These are phyloP conservation scores for Dicycla oo DNA, from an alignment of 2,888 invertebrate genomes.

Conservation along the genomic window DNA sequence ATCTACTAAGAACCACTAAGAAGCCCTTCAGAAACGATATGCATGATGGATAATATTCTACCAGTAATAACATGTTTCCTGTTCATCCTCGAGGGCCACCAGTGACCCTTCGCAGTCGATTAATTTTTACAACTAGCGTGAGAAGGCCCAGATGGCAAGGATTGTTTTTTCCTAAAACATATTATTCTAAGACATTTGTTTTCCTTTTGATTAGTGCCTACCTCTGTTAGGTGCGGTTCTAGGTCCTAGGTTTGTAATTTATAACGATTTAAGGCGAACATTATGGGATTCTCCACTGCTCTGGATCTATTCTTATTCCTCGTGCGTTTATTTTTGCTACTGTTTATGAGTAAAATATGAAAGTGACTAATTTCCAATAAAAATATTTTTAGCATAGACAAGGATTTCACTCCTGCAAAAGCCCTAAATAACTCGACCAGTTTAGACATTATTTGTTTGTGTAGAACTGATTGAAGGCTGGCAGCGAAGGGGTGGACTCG, in stretches of 20 bases:
- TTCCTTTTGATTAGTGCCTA: slow-evolving; percentile 30
- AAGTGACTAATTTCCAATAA: neutral
- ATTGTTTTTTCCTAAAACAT: slow-evolving; percentile 29
- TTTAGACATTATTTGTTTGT: neutral
- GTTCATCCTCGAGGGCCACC: slow-evolving; percentile 44
- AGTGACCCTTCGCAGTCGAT: slow-evolving; percentile 61
- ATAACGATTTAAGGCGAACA: neutral
- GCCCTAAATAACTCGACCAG: neutral
- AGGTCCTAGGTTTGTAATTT: slow-evolving; percentile 7
- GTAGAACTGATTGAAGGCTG: no score
- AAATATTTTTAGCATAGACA: neutral
- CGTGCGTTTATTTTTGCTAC: neutral
- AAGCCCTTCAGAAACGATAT: neutral
- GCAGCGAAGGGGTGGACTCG: no score
- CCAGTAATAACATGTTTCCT: slow-evolving; percentile 29
- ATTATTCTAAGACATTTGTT: slow-evolving; percentile 33
- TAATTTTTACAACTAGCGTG: slow-evolving; percentile 64
- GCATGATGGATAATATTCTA: slow-evolving; percentile 3
- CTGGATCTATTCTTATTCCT: neutral
- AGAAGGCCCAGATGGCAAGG: slow-evolving; percentile 57
- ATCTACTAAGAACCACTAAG: neutral
- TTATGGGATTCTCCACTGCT: neutral
- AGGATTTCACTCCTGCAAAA: no score
- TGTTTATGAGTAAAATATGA: neutral
- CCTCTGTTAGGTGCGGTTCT: neutral